Evolutionary conservation across 2,113 vertebrate species (phyloP), one percentile per base, ranked within the genome.

Genomic region (Thamnaconus septentrionalis): DNA sequence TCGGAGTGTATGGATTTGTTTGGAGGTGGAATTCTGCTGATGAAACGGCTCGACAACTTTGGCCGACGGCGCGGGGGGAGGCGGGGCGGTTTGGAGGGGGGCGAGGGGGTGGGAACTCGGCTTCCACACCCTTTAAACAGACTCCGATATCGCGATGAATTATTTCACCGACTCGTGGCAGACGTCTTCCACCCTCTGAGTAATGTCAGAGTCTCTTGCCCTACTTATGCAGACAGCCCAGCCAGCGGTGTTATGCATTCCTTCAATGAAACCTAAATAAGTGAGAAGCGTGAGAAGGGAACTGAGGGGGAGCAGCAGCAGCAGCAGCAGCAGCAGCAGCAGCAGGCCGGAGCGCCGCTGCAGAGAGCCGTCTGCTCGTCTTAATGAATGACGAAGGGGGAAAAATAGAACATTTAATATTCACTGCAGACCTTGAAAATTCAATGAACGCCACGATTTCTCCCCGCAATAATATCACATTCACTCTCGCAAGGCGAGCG

Each of bases 201-300:
- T 82, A 78, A 77, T 84, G 86, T 81, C 71, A 81, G 52, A 76
- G 65, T 73, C 71, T 81, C 74, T 82, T 83, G 75, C 81, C 84
- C 79, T 81, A 81, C 78, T 88, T 89, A 75, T 73, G 80, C 79
- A 83, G 79, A 78, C 76, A 86, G 75, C 77, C 76, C 82, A 66
- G 83, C 75, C 69, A 82, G 76, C 85, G 79, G 81, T 73, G 78
- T 84, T 69, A 80, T 85, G 64, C 76, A 79, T 83, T 86, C 76
- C 79, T 75, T 78, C 85, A 87, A 85, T 74, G 66, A 84, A 82
- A 77, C 79, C 75, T 84, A 87, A 87, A 89, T 84, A 89, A 90
- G 81, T 91, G 85, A 77, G 76, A 44, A 66, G 66, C 71, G 76
- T 78, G 78, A 76, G 69, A 74, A 76, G 71, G 73, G 76, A 64